These are phyloP conservation scores for Sciurus vulgaris DNA, from an alignment of 2,797 vertebrate genomes.

Conservation along the genomic window DNA sequence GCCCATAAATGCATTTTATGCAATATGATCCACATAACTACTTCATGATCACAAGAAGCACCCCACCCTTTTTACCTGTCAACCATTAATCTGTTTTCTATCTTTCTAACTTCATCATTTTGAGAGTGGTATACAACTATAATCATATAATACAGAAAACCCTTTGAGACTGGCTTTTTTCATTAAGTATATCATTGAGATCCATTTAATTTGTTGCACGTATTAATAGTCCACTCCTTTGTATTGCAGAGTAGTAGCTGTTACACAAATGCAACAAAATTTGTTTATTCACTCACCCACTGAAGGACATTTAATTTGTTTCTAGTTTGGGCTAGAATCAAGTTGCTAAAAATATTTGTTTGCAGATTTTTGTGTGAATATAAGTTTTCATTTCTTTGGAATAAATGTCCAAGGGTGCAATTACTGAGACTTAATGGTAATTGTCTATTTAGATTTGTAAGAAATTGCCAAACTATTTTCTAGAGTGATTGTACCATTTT, in stretches of 20 bases:
- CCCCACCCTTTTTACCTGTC: neutral
- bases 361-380: constrained; percentile 9
- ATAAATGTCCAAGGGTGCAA: neutral
- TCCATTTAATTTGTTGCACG: neutral
- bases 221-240: neutral
- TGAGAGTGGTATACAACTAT: neutral
- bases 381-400: neutral
- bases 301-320: constrained; percentile 23
- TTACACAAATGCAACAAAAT: neutral
- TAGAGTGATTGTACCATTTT: neutral
- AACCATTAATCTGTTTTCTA: neutral
- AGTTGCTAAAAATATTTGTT: neutral
- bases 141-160: neutral
- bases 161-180: neutral
- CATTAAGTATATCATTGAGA: neutral
- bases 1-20: neutral
- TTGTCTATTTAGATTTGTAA: neutral
- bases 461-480: constrained; percentile 5
- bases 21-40: neutral
- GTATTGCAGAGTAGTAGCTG: neutral
- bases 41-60: neutral
- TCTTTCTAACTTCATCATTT: neutral
- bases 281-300: neutral
- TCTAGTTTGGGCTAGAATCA: neutral
- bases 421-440: neutral